A percentile compares a stretch with the other conserved stretches of the same genome.
Evolutionary conservation across 1,140 invertebrate species (phyloP).

Genomic region (Drosophila athabasca): DNA sequence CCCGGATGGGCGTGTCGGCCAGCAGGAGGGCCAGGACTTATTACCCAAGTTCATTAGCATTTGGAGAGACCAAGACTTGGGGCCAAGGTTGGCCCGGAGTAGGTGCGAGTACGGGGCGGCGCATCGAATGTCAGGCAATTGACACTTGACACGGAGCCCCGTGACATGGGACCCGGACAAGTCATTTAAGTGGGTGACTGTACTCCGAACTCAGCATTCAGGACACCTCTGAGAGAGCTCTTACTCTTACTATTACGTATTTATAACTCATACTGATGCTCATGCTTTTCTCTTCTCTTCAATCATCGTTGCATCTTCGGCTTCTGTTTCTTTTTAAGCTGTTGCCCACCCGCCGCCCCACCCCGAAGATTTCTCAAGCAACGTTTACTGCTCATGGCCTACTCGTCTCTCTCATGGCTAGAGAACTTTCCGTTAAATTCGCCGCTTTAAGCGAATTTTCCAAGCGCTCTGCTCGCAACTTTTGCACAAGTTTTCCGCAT

Average conservation of each 20-base stretch:
- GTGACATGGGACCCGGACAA: too few species aligned
- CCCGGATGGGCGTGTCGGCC: too few species aligned
- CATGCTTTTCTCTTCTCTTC: not conserved
- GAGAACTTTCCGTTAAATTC: constrained; percentile 35
- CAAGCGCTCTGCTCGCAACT: constrained; percentile 33
- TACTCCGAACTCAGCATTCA: too few species aligned
- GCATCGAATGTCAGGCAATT: constrained; percentile 56
- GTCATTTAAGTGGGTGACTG: too few species aligned
- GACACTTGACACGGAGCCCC: constrained; percentile 50
- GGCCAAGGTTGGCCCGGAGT: constrained; percentile 33
- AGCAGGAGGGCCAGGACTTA: constrained; percentile 23
- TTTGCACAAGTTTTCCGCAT: constrained; percentile 47
- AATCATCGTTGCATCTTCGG: not conserved
- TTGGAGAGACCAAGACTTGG: constrained; percentile 34
- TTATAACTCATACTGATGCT: too few species aligned
- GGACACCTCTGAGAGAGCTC: too few species aligned
- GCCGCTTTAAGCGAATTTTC: constrained; percentile 41
- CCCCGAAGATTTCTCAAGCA: too few species aligned
- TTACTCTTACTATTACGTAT: too few species aligned
- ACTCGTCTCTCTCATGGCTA: constrained; percentile 4
- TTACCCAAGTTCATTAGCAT: constrained; percentile 79
- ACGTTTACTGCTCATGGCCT: not conserved
- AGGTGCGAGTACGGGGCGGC: constrained; percentile 8
- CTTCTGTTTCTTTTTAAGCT: not conserved
- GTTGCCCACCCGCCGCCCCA: too few species aligned